Conservation (phyloP, 1,140 invertebrate species). For the Pachyrhynchus sulphureomaculatus region DNA sequence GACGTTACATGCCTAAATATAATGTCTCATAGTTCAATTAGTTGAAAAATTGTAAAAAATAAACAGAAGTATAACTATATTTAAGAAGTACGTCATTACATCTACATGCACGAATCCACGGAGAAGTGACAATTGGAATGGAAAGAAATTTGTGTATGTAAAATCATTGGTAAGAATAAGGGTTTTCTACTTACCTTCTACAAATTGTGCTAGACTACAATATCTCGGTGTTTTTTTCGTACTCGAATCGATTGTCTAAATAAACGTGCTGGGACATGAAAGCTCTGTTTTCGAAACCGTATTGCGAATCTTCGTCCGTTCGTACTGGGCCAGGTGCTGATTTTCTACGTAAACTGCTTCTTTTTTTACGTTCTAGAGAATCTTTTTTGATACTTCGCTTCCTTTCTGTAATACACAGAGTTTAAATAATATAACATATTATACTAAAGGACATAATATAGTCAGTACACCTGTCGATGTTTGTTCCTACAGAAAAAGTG, state of each 20-base stretch:
- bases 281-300: conserved; percentile 68
- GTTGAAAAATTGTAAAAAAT: too few species aligned
- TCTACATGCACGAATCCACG: too few species aligned
- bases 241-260: conserved; percentile 57
- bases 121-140: too few species aligned
- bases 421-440: background rate
- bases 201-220: conserved; percentile 74
- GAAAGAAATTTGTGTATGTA: too few species aligned
- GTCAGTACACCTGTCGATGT: background rate
- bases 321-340: conserved; percentile 51
- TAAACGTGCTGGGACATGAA: conserved; percentile 56
- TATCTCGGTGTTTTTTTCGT: conserved; percentile 60
- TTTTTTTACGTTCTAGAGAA: conserved; percentile 53
- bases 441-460: background rate
- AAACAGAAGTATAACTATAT: too few species aligned
- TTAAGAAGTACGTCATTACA: too few species aligned
- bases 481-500: too few species aligned
- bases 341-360: conserved; percentile 53
- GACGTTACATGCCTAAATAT: too few species aligned
- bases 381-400: conserved; percentile 43
- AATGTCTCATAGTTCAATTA: too few species aligned
- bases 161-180: too few species aligned
- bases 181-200: conserved; percentile 63
- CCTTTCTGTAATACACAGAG: conserved; percentile 26
- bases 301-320: conserved; percentile 57